Conservation (phyloP, 2,888 invertebrate genomes). For the Cephonodes hylas region DNA sequence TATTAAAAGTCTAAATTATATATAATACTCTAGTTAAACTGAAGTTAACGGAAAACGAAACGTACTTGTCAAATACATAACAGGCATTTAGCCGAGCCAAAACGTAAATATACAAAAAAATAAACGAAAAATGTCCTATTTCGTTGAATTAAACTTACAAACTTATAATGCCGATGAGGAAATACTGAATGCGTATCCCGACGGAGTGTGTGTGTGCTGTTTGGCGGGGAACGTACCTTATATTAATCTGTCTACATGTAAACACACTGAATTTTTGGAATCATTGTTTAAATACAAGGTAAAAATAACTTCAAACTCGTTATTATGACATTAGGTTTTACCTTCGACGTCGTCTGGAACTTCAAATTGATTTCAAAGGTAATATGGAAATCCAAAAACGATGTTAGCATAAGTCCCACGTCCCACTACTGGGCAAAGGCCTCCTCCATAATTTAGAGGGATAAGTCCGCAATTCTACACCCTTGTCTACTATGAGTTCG, state of each 20-base stretch:
- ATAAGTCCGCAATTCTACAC: too few relatives aligned
- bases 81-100: neutral
- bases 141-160: slow-evolving; percentile 5
- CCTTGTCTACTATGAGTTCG: too few relatives aligned
- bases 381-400: too few relatives aligned
- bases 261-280: slow-evolving; percentile 10
- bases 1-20: too few relatives aligned
- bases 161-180: neutral
- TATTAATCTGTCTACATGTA: slow-evolving; percentile 9
- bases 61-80: too few relatives aligned
- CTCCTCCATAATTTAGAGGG: too few relatives aligned
- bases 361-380: too few relatives aligned
- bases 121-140: slow-evolving; percentile 2
- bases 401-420: too few relatives aligned
- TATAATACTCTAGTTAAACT: too few relatives aligned
- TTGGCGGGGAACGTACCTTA: slow-evolving; percentile 6
- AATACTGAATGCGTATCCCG: neutral
- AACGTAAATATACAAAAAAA: neutral
- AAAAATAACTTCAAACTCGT: neutral
- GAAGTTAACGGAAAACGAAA: too few relatives aligned
- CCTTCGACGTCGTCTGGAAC: too few relatives aligned
- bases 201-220: slow-evolving; percentile 10
- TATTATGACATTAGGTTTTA: neutral
- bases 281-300: slow-evolving; percentile 12
- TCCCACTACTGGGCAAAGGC: too few relatives aligned